Base-by-base conservation (phyloP, 2,113 vertebrate genomes). In the Gopherus evgoodei region DNA sequence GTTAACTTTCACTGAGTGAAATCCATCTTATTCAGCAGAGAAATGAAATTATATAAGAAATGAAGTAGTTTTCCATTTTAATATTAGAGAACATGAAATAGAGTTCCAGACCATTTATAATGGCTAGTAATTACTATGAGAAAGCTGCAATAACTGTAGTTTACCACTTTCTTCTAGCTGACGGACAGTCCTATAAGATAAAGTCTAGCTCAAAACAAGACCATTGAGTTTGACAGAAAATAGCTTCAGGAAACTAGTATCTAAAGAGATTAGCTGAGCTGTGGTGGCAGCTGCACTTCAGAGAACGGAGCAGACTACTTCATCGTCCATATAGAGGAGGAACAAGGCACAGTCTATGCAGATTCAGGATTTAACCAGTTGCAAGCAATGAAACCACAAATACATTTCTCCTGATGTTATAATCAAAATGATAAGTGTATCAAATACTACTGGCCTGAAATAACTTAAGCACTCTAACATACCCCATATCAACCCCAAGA, bases 401-500 rank as follows among this genome's bases (percentile, higher is more conserved):
- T 62, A 88, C 38, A 1, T 81, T 35, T 89, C 42, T 87, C 11
- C 6, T 3, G 10, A 57, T 22, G 81, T 65, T 90, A 49, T 3
- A 79, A 90, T 90, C 86, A 52, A 22, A 92, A 80, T 79, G 50
- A 10, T n/a, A 89, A 80, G 57, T 24, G 44, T 25, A 75, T 17
- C 52, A 21, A 89, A 21, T 89, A 84, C 1, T 92, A 89, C 47
- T 1, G 0, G 79, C 19, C 38, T 90, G 38, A 31, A 85, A 86
- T 19, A 24, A 31, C 9, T 80, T 5, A 1, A 89, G 84, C 81
- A 86, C 81, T 69, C 35, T 0, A 2, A n/a, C 14, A 0, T 65
- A 91, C 91, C 78, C 88, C 78, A 92, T 78, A 89, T 87, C 91
- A 85, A 56, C 22, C n/a, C 19, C 83, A 87, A n/a, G n/a, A 69